Conservation (phyloP, 2,888 invertebrate genomes). For the Eupithecia dodoneata region DNA sequence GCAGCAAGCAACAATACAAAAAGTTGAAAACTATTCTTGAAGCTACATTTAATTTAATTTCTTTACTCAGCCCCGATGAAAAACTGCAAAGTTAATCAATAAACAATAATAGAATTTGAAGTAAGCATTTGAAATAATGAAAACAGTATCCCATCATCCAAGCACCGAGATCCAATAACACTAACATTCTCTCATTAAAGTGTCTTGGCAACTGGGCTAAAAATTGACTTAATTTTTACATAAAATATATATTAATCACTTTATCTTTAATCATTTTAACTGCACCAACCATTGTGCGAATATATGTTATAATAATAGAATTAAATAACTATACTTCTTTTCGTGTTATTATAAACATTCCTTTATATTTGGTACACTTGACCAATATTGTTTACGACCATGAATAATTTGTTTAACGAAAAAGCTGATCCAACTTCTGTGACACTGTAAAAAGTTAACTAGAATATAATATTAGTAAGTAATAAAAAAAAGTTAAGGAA, state of each 20-base stretch:
- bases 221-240: background rate
- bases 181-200: conserved; percentile 14
- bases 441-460: too few species aligned
- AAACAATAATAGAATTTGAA: background rate
- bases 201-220: conserved; percentile 14
- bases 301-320: background rate
- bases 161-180: conserved; percentile 7
- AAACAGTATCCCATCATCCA: conserved; percentile 15
- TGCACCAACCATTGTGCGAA: conserved; percentile 34
- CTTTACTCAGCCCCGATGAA: conserved; percentile 13
- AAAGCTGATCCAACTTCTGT: background rate
- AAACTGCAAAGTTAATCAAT: conserved; percentile 13
- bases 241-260: conserved; percentile 26
- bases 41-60: background rate
- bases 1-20: conserved; percentile 10
- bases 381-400: background rate
- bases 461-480: too few species aligned
- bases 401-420: background rate
- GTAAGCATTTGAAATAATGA: conserved; percentile 16
- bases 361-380: background rate
- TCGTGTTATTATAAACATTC: background rate
- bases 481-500: background rate
- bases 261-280: conserved; percentile 23
- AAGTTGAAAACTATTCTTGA: background rate
- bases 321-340: background rate